Percentiles rank a stretch among this genome's conserved stretches.
These are phyloP conservation scores for Armadillidium nasatum DNA, from an alignment of 1,140 invertebrate genomes.

Conservation along the genomic window DNA sequence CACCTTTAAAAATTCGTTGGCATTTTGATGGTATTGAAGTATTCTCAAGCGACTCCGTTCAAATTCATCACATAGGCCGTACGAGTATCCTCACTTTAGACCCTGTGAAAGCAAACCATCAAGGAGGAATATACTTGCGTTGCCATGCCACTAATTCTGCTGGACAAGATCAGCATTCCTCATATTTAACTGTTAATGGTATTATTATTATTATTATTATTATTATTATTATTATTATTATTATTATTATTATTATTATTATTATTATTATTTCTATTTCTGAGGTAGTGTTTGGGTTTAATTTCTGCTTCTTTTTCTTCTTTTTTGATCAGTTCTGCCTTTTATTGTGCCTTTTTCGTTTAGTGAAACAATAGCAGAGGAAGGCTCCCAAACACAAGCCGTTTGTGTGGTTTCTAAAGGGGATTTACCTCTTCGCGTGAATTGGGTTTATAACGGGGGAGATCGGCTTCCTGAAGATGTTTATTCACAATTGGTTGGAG, in stretches of 20 bases:
- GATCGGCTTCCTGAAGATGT: conserved; percentile 30
- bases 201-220: conserved; percentile 46
- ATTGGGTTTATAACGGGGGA: conserved; percentile 53
- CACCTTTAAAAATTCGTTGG: conserved; percentile 55
- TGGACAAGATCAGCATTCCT: conserved; percentile 44
- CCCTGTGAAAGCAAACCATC: conserved; percentile 53
- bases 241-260: too few relatives aligned
- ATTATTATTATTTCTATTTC: too few relatives aligned
- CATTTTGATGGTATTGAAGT: conserved; percentile 60
- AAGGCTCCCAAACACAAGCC: conserved; percentile 64
- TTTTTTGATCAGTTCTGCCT: conserved; percentile 56
- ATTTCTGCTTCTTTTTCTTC: background rate
- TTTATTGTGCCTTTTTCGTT: conserved; percentile 62
- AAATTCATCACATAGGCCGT: conserved; percentile 57
- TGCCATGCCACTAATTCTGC: conserved; percentile 52
- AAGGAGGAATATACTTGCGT: conserved; percentile 55
- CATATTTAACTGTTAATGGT: conserved; percentile 35
- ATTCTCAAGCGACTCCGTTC: conserved; percentile 48
- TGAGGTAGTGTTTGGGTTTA: too few relatives aligned
- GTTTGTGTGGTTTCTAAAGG: conserved; percentile 69
- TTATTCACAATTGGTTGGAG: conserved; percentile 40
- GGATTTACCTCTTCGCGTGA: conserved; percentile 64
- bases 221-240: too few relatives aligned
- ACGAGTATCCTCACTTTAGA: conserved; percentile 25
- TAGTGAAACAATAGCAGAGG: conserved; percentile 58